Conservation (phyloP, 2,797 vertebrate genomes). For the Hybognathus amarus region DNA sequence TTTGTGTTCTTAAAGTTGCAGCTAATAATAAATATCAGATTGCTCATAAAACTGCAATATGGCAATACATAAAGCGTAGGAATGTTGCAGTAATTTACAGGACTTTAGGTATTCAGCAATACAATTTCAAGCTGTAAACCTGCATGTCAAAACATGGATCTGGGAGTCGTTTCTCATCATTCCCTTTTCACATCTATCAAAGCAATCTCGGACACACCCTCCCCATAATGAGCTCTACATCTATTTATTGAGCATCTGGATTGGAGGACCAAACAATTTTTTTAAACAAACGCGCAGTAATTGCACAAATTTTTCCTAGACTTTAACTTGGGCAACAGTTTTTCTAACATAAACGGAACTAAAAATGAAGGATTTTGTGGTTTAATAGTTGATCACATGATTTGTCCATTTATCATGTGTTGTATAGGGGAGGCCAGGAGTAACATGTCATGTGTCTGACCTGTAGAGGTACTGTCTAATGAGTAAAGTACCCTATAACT, state of each 20-base stretch:
- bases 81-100: slow-evolving; percentile 6
- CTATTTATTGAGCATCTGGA: slow-evolving; percentile 18
- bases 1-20: neutral
- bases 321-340: neutral
- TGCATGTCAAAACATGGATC: slow-evolving; percentile 3
- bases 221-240: slow-evolving; percentile 25
- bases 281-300: neutral
- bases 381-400: neutral
- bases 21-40: slow-evolving; percentile 40
- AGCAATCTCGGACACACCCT: neutral
- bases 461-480: slow-evolving; percentile 38
- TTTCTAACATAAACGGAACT: neutral
- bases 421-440: neutral
- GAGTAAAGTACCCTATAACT: slow-evolving; percentile 37
- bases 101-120: neutral
- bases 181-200: neutral
- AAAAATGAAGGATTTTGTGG: neutral
- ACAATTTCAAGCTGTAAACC: neutral
- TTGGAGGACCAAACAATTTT: neutral
- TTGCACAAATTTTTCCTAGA: neutral
- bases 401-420: neutral
- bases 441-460: neutral
- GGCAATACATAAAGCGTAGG: neutral
- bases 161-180: slow-evolving; percentile 6
- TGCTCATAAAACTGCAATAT: slow-evolving; percentile 5